Evolutionary conservation across 2,113 vertebrate genomes (phyloP).

Genomic region (Cariama cristata): DNA sequence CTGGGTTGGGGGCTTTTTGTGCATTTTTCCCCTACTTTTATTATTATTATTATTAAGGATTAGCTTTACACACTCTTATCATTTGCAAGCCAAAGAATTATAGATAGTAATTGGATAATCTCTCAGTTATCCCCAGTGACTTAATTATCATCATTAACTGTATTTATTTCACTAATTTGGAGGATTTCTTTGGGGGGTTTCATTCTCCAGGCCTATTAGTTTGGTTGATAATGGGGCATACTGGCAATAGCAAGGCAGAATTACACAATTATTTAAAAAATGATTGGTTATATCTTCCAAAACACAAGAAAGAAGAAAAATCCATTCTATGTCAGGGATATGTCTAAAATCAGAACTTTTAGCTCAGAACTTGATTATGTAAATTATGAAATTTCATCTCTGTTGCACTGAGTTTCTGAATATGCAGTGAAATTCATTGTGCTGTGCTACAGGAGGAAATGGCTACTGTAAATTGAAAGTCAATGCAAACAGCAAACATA

Average conservation of each 20-base stretch:
- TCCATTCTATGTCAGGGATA: not conserved
- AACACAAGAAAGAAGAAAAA: not conserved
- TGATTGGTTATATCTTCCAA: not conserved
- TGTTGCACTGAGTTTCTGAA: not conserved
- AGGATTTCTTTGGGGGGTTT: slow-evolving; percentile 65
- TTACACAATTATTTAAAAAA: not conserved
- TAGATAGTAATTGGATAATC: slow-evolving; percentile 71
- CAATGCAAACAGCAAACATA: not conserved
- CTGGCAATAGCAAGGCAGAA: slow-evolving; percentile 6
- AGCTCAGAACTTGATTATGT: not conserved
- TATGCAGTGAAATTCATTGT: not conserved
- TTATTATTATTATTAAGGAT: slow-evolving; percentile 4
- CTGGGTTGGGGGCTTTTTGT: not conserved
- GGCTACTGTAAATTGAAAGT: not conserved
- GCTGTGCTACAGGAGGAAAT: not conserved
- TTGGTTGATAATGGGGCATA: slow-evolving; percentile 43
- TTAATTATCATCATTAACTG: slow-evolving; percentile 71
- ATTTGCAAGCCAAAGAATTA: slow-evolving; percentile 61
- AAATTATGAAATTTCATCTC: not conserved
- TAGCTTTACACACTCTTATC: slow-evolving; percentile 8
- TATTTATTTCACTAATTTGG: slow-evolving; percentile 70
- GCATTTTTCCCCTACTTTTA: not conserved
- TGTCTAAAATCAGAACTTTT: not conserved
- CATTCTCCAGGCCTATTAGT: slow-evolving; percentile 49
- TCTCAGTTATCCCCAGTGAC: slow-evolving; percentile 66